phyloP scores from a whole-genome alignment of 2,113 vertebrate species.

The Ia io region DNA sequence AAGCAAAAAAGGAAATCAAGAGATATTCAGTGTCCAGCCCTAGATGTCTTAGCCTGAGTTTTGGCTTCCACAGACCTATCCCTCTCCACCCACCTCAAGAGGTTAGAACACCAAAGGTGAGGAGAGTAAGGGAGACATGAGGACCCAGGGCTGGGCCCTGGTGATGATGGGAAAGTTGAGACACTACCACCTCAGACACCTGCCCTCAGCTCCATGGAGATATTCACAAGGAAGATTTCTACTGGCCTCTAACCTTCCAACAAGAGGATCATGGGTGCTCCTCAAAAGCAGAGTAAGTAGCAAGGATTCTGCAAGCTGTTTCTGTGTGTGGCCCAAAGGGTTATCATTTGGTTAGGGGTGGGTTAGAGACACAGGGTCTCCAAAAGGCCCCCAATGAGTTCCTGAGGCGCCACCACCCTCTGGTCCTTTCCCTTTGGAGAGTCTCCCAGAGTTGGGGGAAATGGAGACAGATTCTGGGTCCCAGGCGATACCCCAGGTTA shows the following conservation, averaged over 20 bases:
- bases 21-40: background rate
- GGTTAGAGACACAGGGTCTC: background rate
- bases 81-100: background rate
- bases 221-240: background rate
- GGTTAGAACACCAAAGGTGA: background rate
- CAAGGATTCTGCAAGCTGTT: background rate
- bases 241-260: background rate
- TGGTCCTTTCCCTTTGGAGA: background rate
- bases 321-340: fast-evolving
- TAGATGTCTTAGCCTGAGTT: background rate
- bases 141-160: background rate
- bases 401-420: background rate
- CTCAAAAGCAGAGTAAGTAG: background rate
- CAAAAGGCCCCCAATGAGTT: background rate
- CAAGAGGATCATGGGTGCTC: background rate
- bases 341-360: background rate
- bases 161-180: fast-evolving
- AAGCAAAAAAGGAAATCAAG: background rate
- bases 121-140: background rate
- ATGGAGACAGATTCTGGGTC: background rate
- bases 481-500: background rate
- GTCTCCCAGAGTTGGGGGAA: background rate
- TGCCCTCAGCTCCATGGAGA: background rate
- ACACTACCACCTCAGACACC: background rate
- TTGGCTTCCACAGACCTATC: background rate